These are phyloP conservation scores for Halictus quadricinctus DNA, from an alignment of 2,888 invertebrate genomes.

Conservation along the genomic window DNA sequence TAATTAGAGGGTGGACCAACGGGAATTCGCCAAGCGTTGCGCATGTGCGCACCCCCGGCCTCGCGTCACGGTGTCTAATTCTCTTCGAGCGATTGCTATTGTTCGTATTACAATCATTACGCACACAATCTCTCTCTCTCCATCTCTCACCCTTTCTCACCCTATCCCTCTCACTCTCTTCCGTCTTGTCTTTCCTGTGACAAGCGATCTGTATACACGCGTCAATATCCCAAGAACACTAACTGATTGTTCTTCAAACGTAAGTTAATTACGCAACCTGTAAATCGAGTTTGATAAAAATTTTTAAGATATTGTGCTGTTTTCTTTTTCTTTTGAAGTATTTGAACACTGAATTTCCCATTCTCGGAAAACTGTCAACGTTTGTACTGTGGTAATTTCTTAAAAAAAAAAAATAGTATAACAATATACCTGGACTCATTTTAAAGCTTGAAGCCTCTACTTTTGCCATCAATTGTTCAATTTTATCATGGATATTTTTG, in stretches of 20 bases:
- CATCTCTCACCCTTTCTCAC: conserved; percentile 5
- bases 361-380: background rate
- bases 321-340: background rate
- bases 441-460: background rate
- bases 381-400: background rate
- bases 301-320: background rate
- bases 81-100: conserved; percentile 61
- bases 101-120: conserved; percentile 67
- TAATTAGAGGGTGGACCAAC: conserved; percentile 68
- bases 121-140: conserved; percentile 51
- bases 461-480: background rate
- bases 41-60: conserved; percentile 56
- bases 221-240: background rate
- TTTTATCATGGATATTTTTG: no score
- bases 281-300: background rate
- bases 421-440: background rate
- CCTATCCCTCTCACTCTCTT: background rate
- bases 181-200: conserved; percentile 44
- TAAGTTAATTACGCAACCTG: background rate
- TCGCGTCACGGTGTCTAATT: conserved; percentile 52
- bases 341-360: no score
- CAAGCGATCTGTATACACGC: conserved; percentile 48
- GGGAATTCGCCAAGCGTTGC: conserved; percentile 40
- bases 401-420: background rate
- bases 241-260: background rate